Percentiles rank a stretch among this genome's conserved stretches.
phyloP scores from a whole-genome alignment of 2,113 vertebrate species.

The Conger conger region DNA sequence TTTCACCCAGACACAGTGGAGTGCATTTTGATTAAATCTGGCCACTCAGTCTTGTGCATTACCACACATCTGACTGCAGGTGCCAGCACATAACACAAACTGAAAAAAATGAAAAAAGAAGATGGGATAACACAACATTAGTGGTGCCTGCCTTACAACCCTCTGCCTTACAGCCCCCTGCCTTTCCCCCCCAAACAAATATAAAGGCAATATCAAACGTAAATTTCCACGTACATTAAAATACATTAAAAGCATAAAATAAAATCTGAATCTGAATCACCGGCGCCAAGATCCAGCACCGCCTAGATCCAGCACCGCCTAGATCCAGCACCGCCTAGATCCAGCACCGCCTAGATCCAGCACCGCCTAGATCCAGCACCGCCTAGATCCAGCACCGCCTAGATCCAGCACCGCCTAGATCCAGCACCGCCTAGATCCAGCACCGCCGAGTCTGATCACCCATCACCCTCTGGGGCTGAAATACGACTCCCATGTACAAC shows the following conservation, averaged over 20 bases:
- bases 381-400: neutral
- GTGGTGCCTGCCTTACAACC: too few species aligned
- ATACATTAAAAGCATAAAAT: neutral
- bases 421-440: neutral
- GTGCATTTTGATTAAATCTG: neutral
- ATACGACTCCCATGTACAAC: neutral
- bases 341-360: too few species aligned
- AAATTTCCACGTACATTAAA: neutral
- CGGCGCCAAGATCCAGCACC: neutral
- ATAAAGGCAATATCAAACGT: constrained; percentile 9
- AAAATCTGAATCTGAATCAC: neutral
- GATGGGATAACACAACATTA: neutral
- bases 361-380: neutral
- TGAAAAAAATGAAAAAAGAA: neutral
- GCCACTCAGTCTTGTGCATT: neutral
- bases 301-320: neutral
- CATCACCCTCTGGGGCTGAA: neutral
- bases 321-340: neutral
- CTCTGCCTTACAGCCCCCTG: neutral
- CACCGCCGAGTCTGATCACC: neutral
- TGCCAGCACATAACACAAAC: constrained; percentile 9
- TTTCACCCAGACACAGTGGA: neutral
- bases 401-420: too few species aligned
- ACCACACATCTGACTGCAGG: neutral
- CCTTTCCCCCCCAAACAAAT: neutral